Base-by-base conservation (phyloP, 2,113 vertebrate species). In the Martes martes region DNA sequence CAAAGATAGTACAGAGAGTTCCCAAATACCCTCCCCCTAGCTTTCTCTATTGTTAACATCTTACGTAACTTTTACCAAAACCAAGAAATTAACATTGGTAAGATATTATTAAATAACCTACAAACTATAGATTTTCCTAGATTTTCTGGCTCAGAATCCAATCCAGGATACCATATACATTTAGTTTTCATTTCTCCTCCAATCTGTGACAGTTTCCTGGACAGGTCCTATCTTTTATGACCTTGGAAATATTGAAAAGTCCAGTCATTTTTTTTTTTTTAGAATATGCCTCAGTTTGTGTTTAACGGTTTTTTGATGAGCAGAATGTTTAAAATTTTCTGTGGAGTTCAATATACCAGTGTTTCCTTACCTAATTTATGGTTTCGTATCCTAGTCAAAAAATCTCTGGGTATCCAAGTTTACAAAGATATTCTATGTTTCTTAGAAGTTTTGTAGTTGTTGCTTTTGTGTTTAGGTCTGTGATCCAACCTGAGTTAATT, bases 21-120 rank as follows among this genome's bases (percentile, higher is more conserved):
- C 82, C 50, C 50, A 71, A 89, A 81, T 52, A 61, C 45, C n/a
- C 10, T 89, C 69, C 31, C 21, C 67, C 59, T 45, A 31, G 45
- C 16, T 67, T 95, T 28, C 19, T 86, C 21, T 95, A 39, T 59
- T 87, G 74, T 63, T 78, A 81, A 52, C 42, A 50, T 89, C 69
- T 93, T 95, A 84, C 4, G 57, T 82, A 85, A 91, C 55, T 36
- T 42, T 95, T 88, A 81, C 84, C 67, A 57, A 95, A 91, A 57
- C 59, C 65, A 36, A 84, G 50, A 95, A 50, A 67, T 80, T 93
- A 59, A 85, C 26, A 45, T 79, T 84, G 52, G 19, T 67, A 47
- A 5, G 33, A 16, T 52, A 52, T 15, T 79, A 39, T 67, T 50
- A 73, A 52, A 18, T 69, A 93, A 39, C 3, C 21, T 59, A n/a